Evolutionary conservation across 2,888 invertebrate species (phyloP).

Genomic region (Heliconius erato): DNA sequence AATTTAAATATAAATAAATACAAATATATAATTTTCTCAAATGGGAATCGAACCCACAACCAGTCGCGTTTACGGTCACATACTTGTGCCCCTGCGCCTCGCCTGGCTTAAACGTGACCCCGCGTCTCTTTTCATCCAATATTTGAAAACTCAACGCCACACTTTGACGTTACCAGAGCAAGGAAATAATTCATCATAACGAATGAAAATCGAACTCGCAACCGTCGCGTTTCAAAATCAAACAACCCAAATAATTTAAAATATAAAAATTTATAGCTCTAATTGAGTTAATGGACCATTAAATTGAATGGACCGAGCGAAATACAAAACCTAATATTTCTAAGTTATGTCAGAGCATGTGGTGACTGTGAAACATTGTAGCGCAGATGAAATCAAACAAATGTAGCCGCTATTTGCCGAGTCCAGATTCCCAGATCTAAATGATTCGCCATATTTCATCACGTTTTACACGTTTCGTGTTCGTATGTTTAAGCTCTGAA

Average conservation of each 20-base stretch:
- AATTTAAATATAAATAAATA: not conserved
- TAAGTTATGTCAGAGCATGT: constrained; percentile 48
- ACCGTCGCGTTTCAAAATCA: not conserved
- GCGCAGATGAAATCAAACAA: constrained; percentile 49
- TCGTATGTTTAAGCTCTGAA: not conserved
- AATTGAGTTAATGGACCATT: constrained; percentile 19
- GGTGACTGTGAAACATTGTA: constrained; percentile 49
- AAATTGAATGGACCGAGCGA: constrained; percentile 21
- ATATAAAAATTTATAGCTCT: not conserved
- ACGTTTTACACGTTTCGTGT: constrained; percentile 21
- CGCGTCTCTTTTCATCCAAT: too few species aligned
- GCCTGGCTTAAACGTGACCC: too few species aligned
- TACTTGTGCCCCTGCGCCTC: too few species aligned
- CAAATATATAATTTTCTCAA: too few species aligned
- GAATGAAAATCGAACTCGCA: not conserved
- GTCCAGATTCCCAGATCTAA: constrained; percentile 30
- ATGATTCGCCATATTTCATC: constrained; percentile 33
- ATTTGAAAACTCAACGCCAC: too few species aligned
- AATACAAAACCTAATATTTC: constrained; percentile 40
- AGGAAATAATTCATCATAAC: too few species aligned
- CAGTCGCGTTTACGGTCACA: too few species aligned
- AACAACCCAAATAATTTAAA: not conserved
- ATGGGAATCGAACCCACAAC: too few species aligned
- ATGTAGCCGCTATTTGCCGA: constrained; percentile 45
- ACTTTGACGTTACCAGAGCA: too few species aligned